Conservation (phyloP, 2,888 invertebrate species). For the Timandra comae region DNA sequence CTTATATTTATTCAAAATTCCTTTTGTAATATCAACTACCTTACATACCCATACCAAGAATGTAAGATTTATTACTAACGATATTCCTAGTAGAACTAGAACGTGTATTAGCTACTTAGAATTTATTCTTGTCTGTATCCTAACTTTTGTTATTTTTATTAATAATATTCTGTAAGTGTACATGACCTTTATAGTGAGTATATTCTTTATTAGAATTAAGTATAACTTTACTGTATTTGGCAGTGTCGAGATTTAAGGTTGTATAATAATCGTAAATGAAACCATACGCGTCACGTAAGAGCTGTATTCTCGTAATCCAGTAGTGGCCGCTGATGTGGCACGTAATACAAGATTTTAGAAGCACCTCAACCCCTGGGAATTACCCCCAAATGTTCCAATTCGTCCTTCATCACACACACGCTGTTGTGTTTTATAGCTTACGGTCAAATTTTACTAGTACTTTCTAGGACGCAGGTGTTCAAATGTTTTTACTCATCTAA, state of each 20-base stretch:
- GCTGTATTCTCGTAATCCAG: conserved; percentile 50
- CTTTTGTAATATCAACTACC: too few species aligned
- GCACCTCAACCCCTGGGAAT: conserved; percentile 44
- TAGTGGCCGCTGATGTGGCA: conserved; percentile 55
- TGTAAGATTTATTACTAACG: too few species aligned
- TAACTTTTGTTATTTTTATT: too few species aligned
- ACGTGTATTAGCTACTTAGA: too few species aligned
- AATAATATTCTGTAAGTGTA: too few species aligned
- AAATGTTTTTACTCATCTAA: conserved; percentile 9
- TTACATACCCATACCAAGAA: too few species aligned
- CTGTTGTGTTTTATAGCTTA: conserved; percentile 49
- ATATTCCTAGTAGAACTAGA: too few species aligned
- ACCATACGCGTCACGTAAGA: conserved; percentile 52
- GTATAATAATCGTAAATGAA: conserved; percentile 49
- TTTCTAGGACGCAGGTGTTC: conserved; percentile 38
- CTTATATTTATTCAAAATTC: conserved; percentile 36
- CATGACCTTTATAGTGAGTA: too few species aligned
- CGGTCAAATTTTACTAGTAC: conserved; percentile 37
- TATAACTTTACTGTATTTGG: conserved; percentile 6
- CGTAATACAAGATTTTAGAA: conserved; percentile 56
- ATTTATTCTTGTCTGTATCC: too few species aligned
- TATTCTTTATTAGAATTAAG: too few species aligned
- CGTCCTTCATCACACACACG: conserved; percentile 53
- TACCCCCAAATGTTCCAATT: conserved; percentile 51
- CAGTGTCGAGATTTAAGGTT: conserved; percentile 23